These are phyloP conservation scores for Sphenopsis melanotis DNA, from an alignment of 2,797 vertebrate genomes.

Conservation along the genomic window DNA sequence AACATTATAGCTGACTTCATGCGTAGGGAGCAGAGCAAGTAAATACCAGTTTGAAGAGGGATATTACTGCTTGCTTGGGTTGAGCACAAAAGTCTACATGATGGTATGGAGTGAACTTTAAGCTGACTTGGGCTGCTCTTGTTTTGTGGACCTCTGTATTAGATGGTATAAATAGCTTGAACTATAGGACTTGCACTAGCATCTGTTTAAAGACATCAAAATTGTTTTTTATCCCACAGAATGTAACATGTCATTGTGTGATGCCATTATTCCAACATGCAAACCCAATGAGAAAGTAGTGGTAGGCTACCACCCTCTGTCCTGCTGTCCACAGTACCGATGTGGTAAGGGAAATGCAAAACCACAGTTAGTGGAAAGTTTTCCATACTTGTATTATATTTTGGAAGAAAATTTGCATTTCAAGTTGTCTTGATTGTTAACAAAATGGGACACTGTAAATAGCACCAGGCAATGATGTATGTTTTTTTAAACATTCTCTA, in stretches of 20 bases:
- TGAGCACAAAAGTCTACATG: neutral
- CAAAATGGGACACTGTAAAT: neutral
- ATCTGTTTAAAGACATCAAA: neutral
- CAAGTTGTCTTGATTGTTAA: neutral
- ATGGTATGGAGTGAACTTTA: neutral
- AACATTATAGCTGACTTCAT: neutral
- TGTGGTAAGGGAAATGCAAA: constrained; percentile 82
- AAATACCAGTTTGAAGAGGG: neutral
- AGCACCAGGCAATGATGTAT: neutral
- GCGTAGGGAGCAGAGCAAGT: neutral
- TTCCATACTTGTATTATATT: neutral
- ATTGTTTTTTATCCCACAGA: constrained; percentile 70
- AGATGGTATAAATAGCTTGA: neutral
- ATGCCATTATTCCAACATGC: constrained; percentile 81
- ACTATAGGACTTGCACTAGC: neutral
- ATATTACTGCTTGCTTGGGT: neutral
- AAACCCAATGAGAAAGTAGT: constrained; percentile 83
- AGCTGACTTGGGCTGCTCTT: neutral
- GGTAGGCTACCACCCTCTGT: constrained; percentile 82
- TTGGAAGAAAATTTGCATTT: neutral
- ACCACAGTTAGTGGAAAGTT: neutral
- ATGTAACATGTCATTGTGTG: constrained; percentile 91
- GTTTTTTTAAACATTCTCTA: neutral
- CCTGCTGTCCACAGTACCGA: constrained; percentile 92
- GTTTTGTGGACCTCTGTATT: neutral